Conservation (phyloP, 2,113 vertebrate genomes). For the Chloebia gouldiae region DNA sequence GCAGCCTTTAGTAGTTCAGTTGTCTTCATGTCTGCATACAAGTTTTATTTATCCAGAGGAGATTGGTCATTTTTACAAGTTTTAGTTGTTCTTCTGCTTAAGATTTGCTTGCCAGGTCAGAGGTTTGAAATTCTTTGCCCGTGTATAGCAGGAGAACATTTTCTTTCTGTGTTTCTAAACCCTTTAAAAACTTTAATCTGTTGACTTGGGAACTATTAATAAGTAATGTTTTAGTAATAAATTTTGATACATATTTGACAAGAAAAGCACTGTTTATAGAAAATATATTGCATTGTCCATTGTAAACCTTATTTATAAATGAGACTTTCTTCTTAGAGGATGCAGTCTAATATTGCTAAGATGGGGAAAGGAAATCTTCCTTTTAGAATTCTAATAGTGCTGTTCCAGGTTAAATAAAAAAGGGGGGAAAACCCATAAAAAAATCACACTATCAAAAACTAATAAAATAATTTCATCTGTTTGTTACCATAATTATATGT, state of each 20-base stretch:
- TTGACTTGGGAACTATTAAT: not conserved
- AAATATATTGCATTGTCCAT: not conserved
- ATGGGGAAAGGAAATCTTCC: not conserved
- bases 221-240: not conserved
- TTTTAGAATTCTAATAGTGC: not conserved
- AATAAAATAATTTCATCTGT: not conserved
- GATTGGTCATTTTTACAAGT: not conserved
- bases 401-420: not conserved
- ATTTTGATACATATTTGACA: not conserved
- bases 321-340: not conserved
- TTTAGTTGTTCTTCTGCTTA: not conserved
- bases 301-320: not conserved
- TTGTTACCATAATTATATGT: not conserved
- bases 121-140: conserved; percentile 3
- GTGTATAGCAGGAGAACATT: not conserved
- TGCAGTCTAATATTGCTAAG: not conserved
- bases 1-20: not conserved
- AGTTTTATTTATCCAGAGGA: not conserved
- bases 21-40: not conserved
- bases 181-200: not conserved
- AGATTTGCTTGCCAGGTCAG: not conserved
- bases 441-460: not conserved
- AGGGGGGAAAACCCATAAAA: accelerated
- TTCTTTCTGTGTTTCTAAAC: not conserved
- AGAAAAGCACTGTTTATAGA: not conserved